Base-by-base conservation (phyloP, 2,113 vertebrate genomes). In the Cromileptes altivelis region DNA sequence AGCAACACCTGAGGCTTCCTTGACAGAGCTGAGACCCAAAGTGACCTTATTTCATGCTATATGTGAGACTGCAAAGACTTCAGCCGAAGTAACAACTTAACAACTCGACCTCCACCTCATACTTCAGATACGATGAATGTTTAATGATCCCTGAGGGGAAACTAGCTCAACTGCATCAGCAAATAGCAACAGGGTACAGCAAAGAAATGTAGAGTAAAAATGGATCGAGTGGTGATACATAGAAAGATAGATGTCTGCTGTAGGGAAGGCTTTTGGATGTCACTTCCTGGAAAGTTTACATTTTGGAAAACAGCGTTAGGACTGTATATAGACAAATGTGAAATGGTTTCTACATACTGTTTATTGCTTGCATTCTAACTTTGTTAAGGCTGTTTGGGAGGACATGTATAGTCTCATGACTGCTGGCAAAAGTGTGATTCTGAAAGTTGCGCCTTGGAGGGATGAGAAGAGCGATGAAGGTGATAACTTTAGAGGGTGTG, bases 1-100 rank as follows among this genome's bases (percentile, higher is more conserved):
- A 53, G 42, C 47, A 68, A 60, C 86, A 89, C 74, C 86, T 79
- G 84, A 85, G 78, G 62, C 81, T 27, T 75, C 18, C 33, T 52
- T 80, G 53, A 72, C 37, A 61, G 14, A 68, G 13, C 40, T 7
- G 11, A 55, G 19, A 60, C 78, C 67, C 49, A 17, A 19, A 65
- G 53, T 2, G 4, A 80, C 47, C 62, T 58, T 45, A 25, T 75
- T 73, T 58, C 15, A 56, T 53, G 33, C 21, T 23, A 60, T 50
- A 40, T 50, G 18, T 47, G 55, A 78, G 64, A 69, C 33, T 30
- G 33, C 49, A 58, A 71, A 60, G 40, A 25, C n/a, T 45, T 78
- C 55, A 65, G 23, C 30, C 52, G 15, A n/a, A 63, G 50, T 3
- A 50, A 81, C 58, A 73, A 42, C 40, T 68, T 60, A 64, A 82